A percentile compares a stretch with the other conserved stretches of the same genome.
phyloP scores from a whole-genome alignment of 2,888 invertebrate species.

The Pherbina coryleti region DNA sequence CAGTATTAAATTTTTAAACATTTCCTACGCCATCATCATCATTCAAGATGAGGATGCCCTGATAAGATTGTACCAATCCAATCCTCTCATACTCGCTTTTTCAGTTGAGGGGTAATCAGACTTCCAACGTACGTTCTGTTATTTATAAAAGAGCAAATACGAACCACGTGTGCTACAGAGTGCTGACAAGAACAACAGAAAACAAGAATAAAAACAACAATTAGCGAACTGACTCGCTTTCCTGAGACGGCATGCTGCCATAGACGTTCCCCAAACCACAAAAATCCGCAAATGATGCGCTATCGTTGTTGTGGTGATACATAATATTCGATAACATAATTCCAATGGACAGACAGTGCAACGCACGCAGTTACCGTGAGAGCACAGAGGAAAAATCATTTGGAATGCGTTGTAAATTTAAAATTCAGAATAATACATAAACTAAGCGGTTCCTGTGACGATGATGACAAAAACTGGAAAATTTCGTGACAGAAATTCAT shows the following conservation, averaged over 20 bases:
- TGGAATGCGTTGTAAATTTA: slow-evolving; percentile 52
- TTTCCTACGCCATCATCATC: no score
- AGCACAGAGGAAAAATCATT: not conserved
- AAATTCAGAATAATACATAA: slow-evolving; percentile 49
- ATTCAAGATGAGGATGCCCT: no score
- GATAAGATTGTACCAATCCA: no score
- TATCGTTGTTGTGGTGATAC: not conserved
- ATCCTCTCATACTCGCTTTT: no score
- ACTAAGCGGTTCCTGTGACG: not conserved
- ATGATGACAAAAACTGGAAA: slow-evolving; percentile 60
- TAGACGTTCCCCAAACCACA: not conserved
- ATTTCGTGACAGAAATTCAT: slow-evolving; percentile 68
- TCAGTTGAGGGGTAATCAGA: no score
- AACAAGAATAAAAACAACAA: not conserved
- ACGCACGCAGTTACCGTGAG: not conserved
- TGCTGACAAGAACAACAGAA: not conserved
- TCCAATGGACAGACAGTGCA: not conserved
- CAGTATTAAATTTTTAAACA: no score
- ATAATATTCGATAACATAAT: slow-evolving; percentile 9
- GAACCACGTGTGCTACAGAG: not conserved
- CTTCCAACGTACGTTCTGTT: no score
- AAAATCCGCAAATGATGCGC: not conserved
- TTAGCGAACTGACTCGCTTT: not conserved
- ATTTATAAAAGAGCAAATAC: not conserved
- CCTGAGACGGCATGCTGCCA: not conserved